Evolutionary conservation across 2,888 invertebrate genomes (phyloP).

Genomic region (Pollenia angustigena): DNA sequence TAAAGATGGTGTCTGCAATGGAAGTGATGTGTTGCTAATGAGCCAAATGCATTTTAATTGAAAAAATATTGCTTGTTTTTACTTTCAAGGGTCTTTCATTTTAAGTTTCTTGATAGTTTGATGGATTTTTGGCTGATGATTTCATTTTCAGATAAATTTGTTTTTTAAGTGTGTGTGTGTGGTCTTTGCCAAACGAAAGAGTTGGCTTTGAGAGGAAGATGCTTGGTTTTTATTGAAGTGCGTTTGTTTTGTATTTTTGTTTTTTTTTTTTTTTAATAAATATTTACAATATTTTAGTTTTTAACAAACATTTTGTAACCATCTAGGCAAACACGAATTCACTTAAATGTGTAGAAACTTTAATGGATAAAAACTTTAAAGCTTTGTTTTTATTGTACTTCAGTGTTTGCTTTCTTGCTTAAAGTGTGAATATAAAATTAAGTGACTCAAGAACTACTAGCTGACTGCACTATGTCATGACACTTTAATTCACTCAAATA

Average conservation of each 20-base stretch:
- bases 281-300: constrained; percentile 17
- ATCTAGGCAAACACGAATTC: constrained; percentile 10
- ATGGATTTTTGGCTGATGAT: constrained; percentile 43
- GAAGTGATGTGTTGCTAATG: constrained; percentile 52
- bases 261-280: background rate
- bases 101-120: background rate
- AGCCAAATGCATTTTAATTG: constrained; percentile 60
- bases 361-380: constrained; percentile 33
- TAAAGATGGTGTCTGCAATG: constrained; percentile 30
- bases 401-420: constrained; percentile 26
- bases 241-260: background rate
- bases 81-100: constrained; percentile 10
- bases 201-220: background rate
- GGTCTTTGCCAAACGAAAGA: constrained; percentile 1
- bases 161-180: background rate
- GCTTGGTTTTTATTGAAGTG: background rate
- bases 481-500: constrained; percentile 42
- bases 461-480: constrained; percentile 46
- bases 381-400: constrained; percentile 35
- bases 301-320: constrained; percentile 35
- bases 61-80: constrained; percentile 45
- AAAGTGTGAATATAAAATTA: constrained; percentile 60
- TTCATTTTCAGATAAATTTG: background rate
- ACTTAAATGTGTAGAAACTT: background rate
- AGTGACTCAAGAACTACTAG: constrained; percentile 45